Base-by-base conservation (phyloP, 1,140 invertebrate genomes). In the Elymnias hypermnestra region DNA sequence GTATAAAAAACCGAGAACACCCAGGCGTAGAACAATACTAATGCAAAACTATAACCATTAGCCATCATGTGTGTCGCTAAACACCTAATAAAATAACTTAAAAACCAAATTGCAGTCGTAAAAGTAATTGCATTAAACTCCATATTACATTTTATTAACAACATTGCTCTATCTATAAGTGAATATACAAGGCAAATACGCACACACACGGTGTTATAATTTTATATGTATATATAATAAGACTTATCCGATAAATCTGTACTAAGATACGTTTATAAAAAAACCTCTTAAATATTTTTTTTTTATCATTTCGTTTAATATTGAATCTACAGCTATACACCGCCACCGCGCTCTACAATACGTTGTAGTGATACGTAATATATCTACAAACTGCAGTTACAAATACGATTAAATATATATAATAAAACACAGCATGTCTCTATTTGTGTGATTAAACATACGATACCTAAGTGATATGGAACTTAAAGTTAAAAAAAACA, bases 391-490 rank as follows among this genome's bases (percentile, higher is more conserved):
- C 38, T 61, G 65, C 53, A 52, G 37, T 74, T 71, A n/a, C n/a
- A n/a, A 69, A 67, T 70, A 65, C 58, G 63, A 74, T 61, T 53
- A 64, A 68, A 65, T 64, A 65, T 44, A 53, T 63, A 63, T 42
- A 33, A 40, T 39, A 39, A 74, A 74, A 83, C 71, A 77, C 71
- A 77, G 74, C 72, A 60, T 65, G 58, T 63, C 2, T 21, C 15
- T 33, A 9, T 36, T 36, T 36, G 33, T 36, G 15, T 36, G 18
- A 36, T 36, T 21, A 50, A 47, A 62, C 22, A 52, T 46, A 23
- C 63, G 25, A 49, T 62, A 57, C 68, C 69, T 73, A 70, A 48
- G 28, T 77, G 69, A 75, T 73, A 72, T 72, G 77, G 68, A 79
- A 81, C 60, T 59, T 67, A 71, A 75, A 48, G 67, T 40, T 21